Evolutionary conservation across 1,140 invertebrate species (phyloP).

Genomic region (Aricia agestis): DNA sequence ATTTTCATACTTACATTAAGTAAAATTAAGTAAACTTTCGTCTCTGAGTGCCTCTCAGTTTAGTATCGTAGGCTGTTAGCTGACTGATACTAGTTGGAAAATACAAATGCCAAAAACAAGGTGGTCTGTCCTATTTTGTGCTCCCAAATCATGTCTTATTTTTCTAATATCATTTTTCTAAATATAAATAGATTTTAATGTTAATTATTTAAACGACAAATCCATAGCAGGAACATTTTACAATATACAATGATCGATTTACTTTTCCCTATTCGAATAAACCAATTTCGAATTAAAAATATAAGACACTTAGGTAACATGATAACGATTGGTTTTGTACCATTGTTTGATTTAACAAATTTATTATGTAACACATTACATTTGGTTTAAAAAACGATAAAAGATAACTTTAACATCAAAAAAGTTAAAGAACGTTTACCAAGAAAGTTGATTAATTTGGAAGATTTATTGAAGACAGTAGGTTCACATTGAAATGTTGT

Average conservation of each 20-base stretch:
- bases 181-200: conserved; percentile 6
- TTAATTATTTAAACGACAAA: conserved; percentile 40
- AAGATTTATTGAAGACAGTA: not conserved
- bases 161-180: conserved; percentile 13
- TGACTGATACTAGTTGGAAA: too few relatives aligned
- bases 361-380: not conserved
- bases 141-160: conserved; percentile 36
- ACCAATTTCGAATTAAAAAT: not conserved
- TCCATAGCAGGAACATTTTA: conserved; percentile 58
- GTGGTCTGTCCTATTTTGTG: conserved; percentile 41
- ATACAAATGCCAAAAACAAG: conserved; percentile 19
- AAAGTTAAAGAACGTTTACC: not conserved
- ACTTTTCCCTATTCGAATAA: conserved; percentile 4
- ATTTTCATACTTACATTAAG: too few relatives aligned
- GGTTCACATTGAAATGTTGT: not conserved
- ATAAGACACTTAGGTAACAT: conserved; percentile 12
- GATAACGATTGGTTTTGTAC: not conserved
- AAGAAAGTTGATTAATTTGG: not conserved
- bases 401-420: not conserved
- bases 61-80: too few relatives aligned
- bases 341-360: not conserved
- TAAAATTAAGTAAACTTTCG: too few relatives aligned
- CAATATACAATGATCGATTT: conserved; percentile 11
- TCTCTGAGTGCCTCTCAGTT: too few relatives aligned
- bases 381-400: not conserved